Percentiles rank a stretch among this genome's conserved stretches.
Conservation (phyloP, 2,113 vertebrate species). For the Phaethon lepturus region DNA sequence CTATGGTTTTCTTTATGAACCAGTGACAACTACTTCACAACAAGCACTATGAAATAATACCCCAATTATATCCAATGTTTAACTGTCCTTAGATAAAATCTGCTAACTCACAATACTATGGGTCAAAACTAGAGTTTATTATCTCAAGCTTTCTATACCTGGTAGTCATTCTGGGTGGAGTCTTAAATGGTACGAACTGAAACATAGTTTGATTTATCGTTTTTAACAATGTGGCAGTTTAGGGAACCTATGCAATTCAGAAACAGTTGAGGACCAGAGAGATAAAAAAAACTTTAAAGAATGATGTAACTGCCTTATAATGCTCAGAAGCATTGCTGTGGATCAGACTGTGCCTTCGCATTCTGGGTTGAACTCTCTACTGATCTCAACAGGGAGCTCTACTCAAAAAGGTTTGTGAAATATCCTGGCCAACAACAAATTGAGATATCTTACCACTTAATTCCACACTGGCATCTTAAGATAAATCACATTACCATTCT, state of each 20-base stretch:
- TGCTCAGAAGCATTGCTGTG: background rate
- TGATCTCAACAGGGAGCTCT: background rate
- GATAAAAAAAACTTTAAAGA: background rate
- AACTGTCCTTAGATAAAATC: background rate
- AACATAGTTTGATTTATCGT: background rate
- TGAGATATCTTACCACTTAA: background rate
- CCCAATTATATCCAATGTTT: background rate
- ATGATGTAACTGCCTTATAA: background rate
- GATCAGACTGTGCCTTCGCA: background rate
- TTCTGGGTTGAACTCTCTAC: background rate
- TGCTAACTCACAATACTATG: background rate
- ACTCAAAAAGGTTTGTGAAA: background rate
- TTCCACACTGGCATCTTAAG: background rate
- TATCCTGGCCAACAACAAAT: background rate
- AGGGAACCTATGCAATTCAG: background rate
- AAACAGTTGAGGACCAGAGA: background rate
- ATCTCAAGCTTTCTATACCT: background rate
- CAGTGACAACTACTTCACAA: background rate
- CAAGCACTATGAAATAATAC: background rate
- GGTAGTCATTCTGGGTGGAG: background rate
- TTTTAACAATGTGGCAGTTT: background rate
- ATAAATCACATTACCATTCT: background rate
- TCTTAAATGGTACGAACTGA: background rate
- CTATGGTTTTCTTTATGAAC: background rate
- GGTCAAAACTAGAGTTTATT: background rate